Conservation (phyloP, 2,888 invertebrate genomes). For the Troglohyphantes excavatus region DNA sequence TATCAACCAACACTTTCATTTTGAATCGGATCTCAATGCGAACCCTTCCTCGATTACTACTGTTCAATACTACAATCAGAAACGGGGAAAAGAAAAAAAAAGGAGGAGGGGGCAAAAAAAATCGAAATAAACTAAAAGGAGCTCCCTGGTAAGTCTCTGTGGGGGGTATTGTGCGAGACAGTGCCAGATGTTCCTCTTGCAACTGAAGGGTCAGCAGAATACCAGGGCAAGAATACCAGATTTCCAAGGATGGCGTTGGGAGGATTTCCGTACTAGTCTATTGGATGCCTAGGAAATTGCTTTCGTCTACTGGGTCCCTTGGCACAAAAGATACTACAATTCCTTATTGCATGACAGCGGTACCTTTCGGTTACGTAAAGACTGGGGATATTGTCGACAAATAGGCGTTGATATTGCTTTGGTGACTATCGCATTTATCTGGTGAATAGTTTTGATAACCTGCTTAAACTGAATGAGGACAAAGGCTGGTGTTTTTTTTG, state of each 20-base stretch:
- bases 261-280: conserved; percentile 68
- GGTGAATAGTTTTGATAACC: conserved; percentile 57
- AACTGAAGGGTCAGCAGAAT: conserved; percentile 54
- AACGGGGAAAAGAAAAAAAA: conserved; percentile 16
- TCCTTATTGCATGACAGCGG: conserved; percentile 60
- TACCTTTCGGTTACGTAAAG: conserved; percentile 50
- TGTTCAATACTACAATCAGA: conserved; percentile 57
- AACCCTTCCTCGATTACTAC: conserved; percentile 47
- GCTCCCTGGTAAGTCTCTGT: conserved; percentile 36
- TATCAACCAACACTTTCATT: conserved; percentile 45
- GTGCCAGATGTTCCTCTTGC: conserved; percentile 61
- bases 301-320: conserved; percentile 61
- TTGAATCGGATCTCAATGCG: conserved; percentile 52
- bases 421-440: conserved; percentile 47
- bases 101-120: conserved; percentile 8
- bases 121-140: conserved; percentile 25
- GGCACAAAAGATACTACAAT: conserved; percentile 64
- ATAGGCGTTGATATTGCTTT: conserved; percentile 52
- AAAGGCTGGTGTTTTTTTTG: not conserved
- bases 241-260: conserved; percentile 36
- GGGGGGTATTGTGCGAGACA: conserved; percentile 66
- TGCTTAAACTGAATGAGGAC: not conserved
- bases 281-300: conserved; percentile 67
- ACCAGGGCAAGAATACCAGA: conserved; percentile 31
- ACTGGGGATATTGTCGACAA: conserved; percentile 40